Evolutionary conservation across 1,140 invertebrate genomes (phyloP), one percentile per base, ranked within the genome.

Genomic region (Drosophila seguyi): DNA sequence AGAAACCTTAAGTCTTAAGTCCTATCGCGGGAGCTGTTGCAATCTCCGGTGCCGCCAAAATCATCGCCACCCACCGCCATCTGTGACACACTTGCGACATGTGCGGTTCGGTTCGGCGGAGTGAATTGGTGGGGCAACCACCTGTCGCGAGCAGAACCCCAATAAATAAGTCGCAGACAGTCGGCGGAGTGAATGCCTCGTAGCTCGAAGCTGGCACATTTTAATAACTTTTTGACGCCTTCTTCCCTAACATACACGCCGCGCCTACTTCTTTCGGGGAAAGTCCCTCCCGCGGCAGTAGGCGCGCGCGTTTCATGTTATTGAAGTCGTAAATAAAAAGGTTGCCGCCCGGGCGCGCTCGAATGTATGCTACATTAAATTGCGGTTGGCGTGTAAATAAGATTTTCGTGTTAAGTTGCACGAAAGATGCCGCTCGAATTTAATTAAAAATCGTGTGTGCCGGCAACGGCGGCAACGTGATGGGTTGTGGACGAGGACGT

Each of bases 301-400:
- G 53, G 68, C 65, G 66, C 75, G 57, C 69, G 65, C 53, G 63
- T 61, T 68, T 74, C 85, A 67, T 63, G 76, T 88, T 88, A 88
- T 88, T 88, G 85, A 90, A 88, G 84, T 90, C 84, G 81, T 88
- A 88, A 88, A 88, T 90, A 90, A 90, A 90, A 85, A 72, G 66
- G 68, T 57, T 68, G 74, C 59, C 57, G 71, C 62, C 58, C 60
- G 57, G 48, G 59, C 47, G 75, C 56, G 44, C 79, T 44, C 53
- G 59, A 78, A 69, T 84, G 77, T 85, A 75, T 81, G 86, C 85
- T 53, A 90, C 85, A 88, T 88, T 88, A 88, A 88, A 85, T 78
- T 88, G 85, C 48, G 85, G 85, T 81, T 85, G 66, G 56, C 65
- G 65, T 88, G 77, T 67, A 81, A 88, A 90, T 85, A 81, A 78